Percentiles rank a stretch among this genome's conserved stretches.
These are phyloP conservation scores for Cliona cf. orientalis DNA, from an alignment of 37 sponge, comb jelly and placozoan species.

Conservation along the genomic window DNA sequence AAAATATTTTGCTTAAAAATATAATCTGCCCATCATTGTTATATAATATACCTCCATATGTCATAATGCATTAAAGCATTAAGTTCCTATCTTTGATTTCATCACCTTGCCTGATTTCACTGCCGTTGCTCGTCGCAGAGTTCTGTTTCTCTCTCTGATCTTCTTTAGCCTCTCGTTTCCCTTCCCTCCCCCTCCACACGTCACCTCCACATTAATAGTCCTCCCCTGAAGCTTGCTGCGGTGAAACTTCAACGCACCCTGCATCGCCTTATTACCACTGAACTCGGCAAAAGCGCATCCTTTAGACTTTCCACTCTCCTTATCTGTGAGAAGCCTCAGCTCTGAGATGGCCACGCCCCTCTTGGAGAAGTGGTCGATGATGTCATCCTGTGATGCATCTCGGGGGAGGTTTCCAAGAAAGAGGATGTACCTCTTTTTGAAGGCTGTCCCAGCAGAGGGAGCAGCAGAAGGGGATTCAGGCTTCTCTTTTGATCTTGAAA, in stretches of 20 bases:
- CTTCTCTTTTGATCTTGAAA: not conserved
- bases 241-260: slow-evolving; percentile 89
- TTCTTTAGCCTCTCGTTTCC: slow-evolving; percentile 66
- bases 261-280: slow-evolving; percentile 29
- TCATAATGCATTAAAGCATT: too few relatives aligned
- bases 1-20: too few relatives aligned
- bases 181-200: slow-evolving; percentile 96
- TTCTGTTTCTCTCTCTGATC: slow-evolving; percentile 70
- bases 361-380: slow-evolving; percentile 56
- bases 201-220: slow-evolving; percentile 87
- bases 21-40: too few relatives aligned
- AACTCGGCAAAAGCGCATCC: slow-evolving; percentile 83
- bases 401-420: slow-evolving; percentile 81
- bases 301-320: slow-evolving; percentile 59
- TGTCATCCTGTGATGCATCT: slow-evolving; percentile 48
- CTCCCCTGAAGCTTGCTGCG: slow-evolving; percentile 70
- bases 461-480: not conserved
- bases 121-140: slow-evolving; percentile 6
- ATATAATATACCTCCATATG: too few relatives aligned
- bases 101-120: too few relatives aligned
- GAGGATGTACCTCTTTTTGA: slow-evolving; percentile 54
- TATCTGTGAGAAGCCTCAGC: slow-evolving; percentile 64
- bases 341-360: slow-evolving; percentile 46
- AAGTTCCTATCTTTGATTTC: too few relatives aligned
- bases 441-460: too few relatives aligned